A percentile compares a stretch with the other conserved stretches of the same genome.
phyloP scores from a whole-genome alignment of 2,888 invertebrate species.

The Cephonodes hylas region DNA sequence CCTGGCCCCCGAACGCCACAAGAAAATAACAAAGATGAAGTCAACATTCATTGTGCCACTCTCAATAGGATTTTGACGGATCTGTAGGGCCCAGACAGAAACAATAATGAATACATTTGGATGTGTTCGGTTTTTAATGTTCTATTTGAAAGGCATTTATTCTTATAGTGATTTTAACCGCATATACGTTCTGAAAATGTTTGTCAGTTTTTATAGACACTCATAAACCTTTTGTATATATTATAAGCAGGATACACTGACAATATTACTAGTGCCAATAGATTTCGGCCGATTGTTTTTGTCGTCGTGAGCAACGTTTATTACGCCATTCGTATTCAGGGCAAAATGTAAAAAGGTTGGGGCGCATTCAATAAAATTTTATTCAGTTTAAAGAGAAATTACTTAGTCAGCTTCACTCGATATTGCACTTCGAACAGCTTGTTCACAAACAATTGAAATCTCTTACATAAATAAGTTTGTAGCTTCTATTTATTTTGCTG shows the following conservation, averaged over 20 bases:
- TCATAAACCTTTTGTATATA: not conserved
- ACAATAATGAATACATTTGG: constrained; percentile 30
- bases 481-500: constrained; percentile 1
- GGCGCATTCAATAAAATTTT: constrained; percentile 64
- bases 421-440: not conserved
- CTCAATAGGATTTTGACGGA: constrained; percentile 72
- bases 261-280: constrained; percentile 41
- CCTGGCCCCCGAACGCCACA: constrained; percentile 63
- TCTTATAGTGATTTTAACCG: not conserved
- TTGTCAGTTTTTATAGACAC: not conserved
- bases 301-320: constrained; percentile 71
- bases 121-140: constrained; percentile 13
- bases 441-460: not conserved
- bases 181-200: not conserved
- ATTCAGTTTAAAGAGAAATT: constrained; percentile 57
- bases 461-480: not conserved
- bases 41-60: constrained; percentile 69
- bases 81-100: constrained; percentile 43
- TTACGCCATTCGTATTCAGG: constrained; percentile 73
- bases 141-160: constrained; percentile 16
- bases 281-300: constrained; percentile 67
- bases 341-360: constrained; percentile 65
- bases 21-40: constrained; percentile 74
- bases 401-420: constrained; percentile 23
- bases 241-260: not conserved